Percentiles rank a stretch among this genome's conserved stretches.
Conservation (phyloP, 2,888 invertebrate genomes). For the Amitus sp. region DNA sequence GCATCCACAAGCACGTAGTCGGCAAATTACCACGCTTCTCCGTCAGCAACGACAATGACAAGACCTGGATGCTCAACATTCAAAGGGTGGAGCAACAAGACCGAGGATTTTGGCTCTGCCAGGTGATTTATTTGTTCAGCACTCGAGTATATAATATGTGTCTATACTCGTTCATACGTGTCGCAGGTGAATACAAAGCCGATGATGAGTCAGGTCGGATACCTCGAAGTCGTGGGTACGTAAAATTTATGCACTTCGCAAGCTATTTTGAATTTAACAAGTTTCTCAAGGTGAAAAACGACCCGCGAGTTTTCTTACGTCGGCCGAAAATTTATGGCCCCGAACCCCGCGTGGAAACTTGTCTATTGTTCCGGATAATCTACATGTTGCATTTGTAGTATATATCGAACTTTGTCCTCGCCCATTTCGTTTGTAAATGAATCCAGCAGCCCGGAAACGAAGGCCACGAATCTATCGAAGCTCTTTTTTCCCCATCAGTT, state of each 20-base stretch:
- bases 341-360: not conserved
- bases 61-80: conserved; percentile 91
- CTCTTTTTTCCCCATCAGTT: not conserved
- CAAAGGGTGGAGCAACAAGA: conserved; percentile 92
- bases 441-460: too few relatives aligned
- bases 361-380: not conserved
- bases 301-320: not conserved
- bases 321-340: not conserved
- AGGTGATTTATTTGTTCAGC: too few relatives aligned
- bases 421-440: too few relatives aligned
- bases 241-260: conserved; percentile 75
- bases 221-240: conserved; percentile 92
- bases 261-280: conserved; percentile 4
- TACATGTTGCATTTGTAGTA: not conserved
- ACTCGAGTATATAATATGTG: too few relatives aligned
- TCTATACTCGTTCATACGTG: too few relatives aligned
- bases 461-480: too few relatives aligned
- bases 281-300: not conserved
- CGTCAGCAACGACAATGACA: conserved; percentile 90
- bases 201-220: conserved; percentile 95
- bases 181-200: conserved; percentile 81
- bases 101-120: conserved; percentile 88
- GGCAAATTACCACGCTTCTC: conserved; percentile 90
- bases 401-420: not conserved
- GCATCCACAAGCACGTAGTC: conserved; percentile 92